Base-by-base conservation (phyloP, 2,797 vertebrate species). In the Hyperoplus immaculatus region DNA sequence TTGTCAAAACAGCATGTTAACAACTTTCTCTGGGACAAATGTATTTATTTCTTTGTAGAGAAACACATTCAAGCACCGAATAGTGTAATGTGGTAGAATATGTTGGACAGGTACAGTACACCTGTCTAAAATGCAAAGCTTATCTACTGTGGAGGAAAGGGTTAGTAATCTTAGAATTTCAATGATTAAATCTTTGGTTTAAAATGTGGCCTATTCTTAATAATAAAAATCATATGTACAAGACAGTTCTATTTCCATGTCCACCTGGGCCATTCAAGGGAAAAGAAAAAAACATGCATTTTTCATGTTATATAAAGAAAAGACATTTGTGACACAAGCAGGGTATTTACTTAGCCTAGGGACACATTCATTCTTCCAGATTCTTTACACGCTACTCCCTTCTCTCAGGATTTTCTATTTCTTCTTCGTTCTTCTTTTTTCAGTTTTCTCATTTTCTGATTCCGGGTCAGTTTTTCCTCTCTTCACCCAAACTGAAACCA, bases 311-410 rank as follows among this genome's bases (percentile, higher is more conserved):
- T 94, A 96, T 49, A 88, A 96, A 87, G 96, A 86, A 84, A 82
- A 87, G 56, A 89, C 80, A 97, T 96, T 95, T 85, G 96, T 95
- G 97, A 98, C 96, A 97, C 97, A 98, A 97, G 96, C 96, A 96
- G 95, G 96, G 96, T 96, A 96, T 97, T 97, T 98, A 98, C 97
- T 97, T 98, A 97, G 97, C 97, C 97, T 97, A 98, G 82, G 96
- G 97, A 97, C 95, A 97, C 96, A 98, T 97, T 98, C 97, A 97
- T 96, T 98, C 97, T 97, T 98, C 97, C 96, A 97, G 97, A 97
- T 96, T 97, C 96, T 97, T 97, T 97, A 97, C 96, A 97, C 95
- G 96, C 97, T 97, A 98, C 97, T 90, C 84, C 87, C 88, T 97
- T 97, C 96, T 96, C 96, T 98, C 96, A 96, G 97, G 96, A 95